A percentile compares a stretch with the other conserved stretches of the same genome.
Evolutionary conservation across 2,888 invertebrate genomes (phyloP).

Genomic region (Saturnia japonica): DNA sequence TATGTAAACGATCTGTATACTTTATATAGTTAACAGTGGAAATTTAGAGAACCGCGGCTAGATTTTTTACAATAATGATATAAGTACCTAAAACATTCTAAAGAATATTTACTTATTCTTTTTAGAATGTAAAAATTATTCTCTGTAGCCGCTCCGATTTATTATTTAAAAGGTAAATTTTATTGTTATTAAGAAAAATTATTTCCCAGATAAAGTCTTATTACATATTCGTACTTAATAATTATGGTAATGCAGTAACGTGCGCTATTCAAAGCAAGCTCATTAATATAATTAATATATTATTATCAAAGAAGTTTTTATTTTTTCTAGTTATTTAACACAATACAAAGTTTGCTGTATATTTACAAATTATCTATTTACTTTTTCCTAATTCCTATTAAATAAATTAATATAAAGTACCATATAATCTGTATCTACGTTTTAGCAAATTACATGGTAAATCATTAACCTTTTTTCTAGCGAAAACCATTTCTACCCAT

Average conservation of each 20-base stretch:
- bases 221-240: no score
- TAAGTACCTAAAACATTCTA: no score
- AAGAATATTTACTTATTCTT: no score
- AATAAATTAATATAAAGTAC: conserved; percentile 12
- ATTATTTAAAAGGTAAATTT: no score
- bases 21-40: neutral
- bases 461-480: conserved; percentile 35
- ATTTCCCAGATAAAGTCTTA: no score
- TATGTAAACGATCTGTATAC: neutral
- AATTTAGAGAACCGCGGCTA: neutral
- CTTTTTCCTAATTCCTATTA: conserved; percentile 3
- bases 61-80: neutral
- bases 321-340: neutral
- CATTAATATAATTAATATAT: no score
- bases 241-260: no score
- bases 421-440: conserved; percentile 25
- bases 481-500: conserved; percentile 23
- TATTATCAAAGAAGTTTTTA: no score
- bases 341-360: neutral
- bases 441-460: conserved; percentile 32
- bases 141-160: no score
- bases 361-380: neutral
- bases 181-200: no score
- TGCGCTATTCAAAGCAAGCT: no score
- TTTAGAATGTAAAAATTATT: no score